These are phyloP conservation scores for Pseudorectes ferrugineus DNA, from an alignment of 2,113 vertebrate genomes.

Conservation along the genomic window DNA sequence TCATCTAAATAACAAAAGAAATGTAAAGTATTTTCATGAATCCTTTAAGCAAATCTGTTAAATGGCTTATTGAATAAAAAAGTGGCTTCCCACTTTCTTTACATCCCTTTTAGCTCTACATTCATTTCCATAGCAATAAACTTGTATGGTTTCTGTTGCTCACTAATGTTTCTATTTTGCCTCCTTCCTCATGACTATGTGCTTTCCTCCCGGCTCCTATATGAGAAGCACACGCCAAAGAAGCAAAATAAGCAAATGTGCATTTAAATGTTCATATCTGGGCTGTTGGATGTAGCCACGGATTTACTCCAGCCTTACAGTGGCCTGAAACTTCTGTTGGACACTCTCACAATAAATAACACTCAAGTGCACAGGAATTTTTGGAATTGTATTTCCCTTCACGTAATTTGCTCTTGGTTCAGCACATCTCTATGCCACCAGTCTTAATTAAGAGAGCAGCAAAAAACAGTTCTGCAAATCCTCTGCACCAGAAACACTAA, in stretches of 20 bases:
- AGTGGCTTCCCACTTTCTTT: background rate
- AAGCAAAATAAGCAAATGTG: background rate
- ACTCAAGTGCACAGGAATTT: background rate
- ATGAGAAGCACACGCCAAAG: background rate
- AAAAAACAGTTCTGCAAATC: background rate
- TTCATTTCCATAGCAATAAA: background rate
- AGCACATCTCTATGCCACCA: background rate
- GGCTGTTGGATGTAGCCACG: background rate
- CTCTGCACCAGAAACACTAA: background rate
- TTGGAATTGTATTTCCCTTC: background rate
- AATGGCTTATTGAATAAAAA: background rate
- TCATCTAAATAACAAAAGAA: background rate
- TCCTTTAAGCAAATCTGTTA: background rate
- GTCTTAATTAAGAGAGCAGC: background rate
- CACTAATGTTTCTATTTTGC: background rate
- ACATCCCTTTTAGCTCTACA: background rate
- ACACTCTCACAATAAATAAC: background rate
- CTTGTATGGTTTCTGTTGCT: background rate
- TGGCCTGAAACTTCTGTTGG: background rate
- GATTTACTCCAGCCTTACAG: background rate
- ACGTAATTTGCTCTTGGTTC: background rate
- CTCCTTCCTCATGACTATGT: background rate
- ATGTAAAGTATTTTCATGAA: background rate
- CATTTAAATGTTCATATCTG: background rate
- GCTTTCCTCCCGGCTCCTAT: background rate